Conservation (phyloP, 2,113 vertebrate genomes). For the Leucosticte australis region DNA sequence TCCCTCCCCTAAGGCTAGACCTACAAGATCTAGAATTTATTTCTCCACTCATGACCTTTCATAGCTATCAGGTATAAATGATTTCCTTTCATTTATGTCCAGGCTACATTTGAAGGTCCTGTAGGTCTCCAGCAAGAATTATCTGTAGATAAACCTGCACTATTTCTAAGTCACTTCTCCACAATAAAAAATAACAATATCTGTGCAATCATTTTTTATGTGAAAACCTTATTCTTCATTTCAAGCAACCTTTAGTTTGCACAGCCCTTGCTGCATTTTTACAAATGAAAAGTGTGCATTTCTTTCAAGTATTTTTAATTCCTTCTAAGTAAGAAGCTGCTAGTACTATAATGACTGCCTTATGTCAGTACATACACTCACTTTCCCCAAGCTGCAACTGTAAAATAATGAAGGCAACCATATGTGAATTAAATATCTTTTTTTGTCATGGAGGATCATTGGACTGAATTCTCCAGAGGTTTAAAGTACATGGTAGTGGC, state of each 20-base stretch:
- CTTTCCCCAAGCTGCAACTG: slow-evolving; percentile 23
- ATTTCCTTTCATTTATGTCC: slow-evolving; percentile 60
- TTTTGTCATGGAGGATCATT: slow-evolving; percentile 58
- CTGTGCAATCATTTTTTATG: neutral
- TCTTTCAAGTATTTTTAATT: slow-evolving; percentile 17
- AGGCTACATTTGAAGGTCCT: slow-evolving; percentile 39
- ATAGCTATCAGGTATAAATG: slow-evolving; percentile 33
- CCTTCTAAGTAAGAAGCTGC: neutral
- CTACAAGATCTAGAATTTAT: neutral
- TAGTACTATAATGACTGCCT: neutral
- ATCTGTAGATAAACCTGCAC: neutral
- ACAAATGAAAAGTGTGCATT: neutral
- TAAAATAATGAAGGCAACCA: slow-evolving; percentile 60
- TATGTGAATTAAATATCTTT: slow-evolving; percentile 68
- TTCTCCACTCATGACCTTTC: slow-evolving; percentile 49
- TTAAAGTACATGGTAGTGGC: slow-evolving; percentile 17
- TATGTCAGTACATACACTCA: slow-evolving; percentile 37
- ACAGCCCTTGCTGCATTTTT: neutral
- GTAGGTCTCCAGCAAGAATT: slow-evolving; percentile 31
- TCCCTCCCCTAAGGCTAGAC: neutral
- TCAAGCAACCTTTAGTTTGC: neutral
- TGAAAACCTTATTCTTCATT: neutral
- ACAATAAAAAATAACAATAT: neutral
- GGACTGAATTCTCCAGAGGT: slow-evolving; percentile 44
- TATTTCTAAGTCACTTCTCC: neutral